A percentile compares a stretch with the other conserved stretches of the same genome.
Evolutionary conservation across 2,113 vertebrate species (phyloP).

Genomic region (Lota lota): DNA sequence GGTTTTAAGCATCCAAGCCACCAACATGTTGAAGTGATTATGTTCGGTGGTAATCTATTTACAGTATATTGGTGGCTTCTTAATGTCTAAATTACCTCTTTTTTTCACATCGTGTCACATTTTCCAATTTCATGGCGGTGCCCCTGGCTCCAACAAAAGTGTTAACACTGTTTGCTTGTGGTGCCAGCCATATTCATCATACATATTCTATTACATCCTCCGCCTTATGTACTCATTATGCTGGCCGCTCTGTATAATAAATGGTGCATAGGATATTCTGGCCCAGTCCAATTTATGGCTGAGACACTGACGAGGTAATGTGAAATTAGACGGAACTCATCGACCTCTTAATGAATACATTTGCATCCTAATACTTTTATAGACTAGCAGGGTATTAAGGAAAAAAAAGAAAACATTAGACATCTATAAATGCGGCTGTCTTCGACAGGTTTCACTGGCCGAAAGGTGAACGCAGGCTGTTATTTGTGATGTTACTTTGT

Average conservation of each 20-base stretch:
- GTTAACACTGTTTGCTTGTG: conserved; percentile 21
- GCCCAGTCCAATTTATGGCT: conserved; percentile 28
- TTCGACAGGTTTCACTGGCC: no score
- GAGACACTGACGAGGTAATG: conserved; percentile 23
- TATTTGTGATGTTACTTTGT: no score
- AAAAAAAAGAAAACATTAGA: no score
- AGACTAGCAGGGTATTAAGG: conserved; percentile 10
- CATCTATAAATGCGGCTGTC: no score
- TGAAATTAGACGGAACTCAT: conserved; percentile 47
- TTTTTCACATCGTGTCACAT: neutral
- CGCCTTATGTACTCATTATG: conserved; percentile 37
- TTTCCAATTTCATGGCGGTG: conserved; percentile 14
- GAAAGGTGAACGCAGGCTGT: no score
- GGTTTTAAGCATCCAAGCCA: no score
- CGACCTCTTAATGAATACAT: conserved; percentile 24
- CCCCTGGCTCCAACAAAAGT: conserved; percentile 22
- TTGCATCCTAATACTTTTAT: conserved; percentile 31
- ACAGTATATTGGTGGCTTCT: no score
- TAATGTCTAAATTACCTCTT: no score
- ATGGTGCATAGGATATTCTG: no score
- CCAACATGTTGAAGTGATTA: no score
- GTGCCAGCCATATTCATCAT: conserved; percentile 29
- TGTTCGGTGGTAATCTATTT: no score
- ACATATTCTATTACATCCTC: conserved; percentile 32
- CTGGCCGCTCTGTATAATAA: no score